Conservation (phyloP, 2,113 vertebrate species). For the Opisthocomus hoazin region DNA sequence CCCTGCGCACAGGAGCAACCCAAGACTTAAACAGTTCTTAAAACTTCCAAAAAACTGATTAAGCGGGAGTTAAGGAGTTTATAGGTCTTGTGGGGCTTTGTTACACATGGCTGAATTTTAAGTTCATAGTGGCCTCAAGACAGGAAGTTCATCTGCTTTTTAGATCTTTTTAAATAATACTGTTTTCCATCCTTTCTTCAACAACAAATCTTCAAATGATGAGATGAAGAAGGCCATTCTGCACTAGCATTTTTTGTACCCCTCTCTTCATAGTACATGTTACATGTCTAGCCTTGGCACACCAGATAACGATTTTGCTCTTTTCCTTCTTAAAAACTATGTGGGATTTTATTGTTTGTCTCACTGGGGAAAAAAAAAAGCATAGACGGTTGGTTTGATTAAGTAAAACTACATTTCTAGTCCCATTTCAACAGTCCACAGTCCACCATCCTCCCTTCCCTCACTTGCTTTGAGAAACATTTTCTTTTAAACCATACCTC, state of each 20-base stretch:
- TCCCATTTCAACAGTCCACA: not conserved
- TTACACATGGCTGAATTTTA: constrained; percentile 24
- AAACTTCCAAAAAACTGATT: constrained; percentile 41
- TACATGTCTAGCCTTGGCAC: not conserved
- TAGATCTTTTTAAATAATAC: not conserved
- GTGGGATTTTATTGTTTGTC: not conserved
- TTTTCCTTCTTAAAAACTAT: not conserved
- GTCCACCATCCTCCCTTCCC: not conserved
- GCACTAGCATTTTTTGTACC: not conserved
- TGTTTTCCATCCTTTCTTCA: not conserved
- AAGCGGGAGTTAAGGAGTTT: constrained; percentile 49
- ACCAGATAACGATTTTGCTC: not conserved
- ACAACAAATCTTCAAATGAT: not conserved
- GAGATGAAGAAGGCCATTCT: not conserved
- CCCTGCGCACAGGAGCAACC: constrained; percentile 10
- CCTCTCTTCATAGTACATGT: not conserved
- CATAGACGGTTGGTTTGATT: not conserved
- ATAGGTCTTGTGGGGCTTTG: constrained; percentile 22
- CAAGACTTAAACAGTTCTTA: constrained; percentile 21
- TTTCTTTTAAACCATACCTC: not conserved
- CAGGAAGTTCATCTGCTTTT: constrained; percentile 6
- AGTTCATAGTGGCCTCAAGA: not conserved
- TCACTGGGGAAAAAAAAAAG: not conserved
- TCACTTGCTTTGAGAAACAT: not conserved
- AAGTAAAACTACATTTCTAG: not conserved